Evolutionary conservation across 35 echinoderm and acorn worm genomes (phyloP).

Genomic region (Ophioderma brevispina): DNA sequence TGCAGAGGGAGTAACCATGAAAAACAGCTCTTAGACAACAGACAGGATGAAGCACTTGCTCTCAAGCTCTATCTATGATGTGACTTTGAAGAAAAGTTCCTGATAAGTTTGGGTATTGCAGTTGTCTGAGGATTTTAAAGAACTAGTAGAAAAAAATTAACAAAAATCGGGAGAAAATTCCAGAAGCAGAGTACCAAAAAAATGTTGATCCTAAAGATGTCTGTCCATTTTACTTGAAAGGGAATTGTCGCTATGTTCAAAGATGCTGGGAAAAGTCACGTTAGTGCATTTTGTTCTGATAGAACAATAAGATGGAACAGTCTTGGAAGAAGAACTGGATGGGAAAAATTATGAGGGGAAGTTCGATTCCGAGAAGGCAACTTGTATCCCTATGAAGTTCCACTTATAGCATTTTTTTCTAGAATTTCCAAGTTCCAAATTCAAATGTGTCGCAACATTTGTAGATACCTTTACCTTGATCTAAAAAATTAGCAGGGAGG

Average conservation of each 20-base stretch:
- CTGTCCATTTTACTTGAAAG: constrained; percentile 56
- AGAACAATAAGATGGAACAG: not conserved
- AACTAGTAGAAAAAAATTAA: not conserved
- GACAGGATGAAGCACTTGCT: constrained; percentile 69
- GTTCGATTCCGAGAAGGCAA: constrained; percentile 53
- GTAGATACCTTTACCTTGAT: constrained; percentile 38
- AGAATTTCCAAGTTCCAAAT: constrained; percentile 43
- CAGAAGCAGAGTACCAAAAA: not conserved
- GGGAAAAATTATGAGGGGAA: constrained; percentile 53
- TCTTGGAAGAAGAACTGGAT: not conserved
- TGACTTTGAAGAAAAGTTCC: too few species aligned
- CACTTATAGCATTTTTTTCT: constrained; percentile 51
- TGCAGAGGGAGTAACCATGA: not conserved
- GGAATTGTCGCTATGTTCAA: constrained; percentile 50
- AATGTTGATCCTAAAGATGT: constrained; percentile 15
- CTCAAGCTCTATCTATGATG: constrained; percentile 72
- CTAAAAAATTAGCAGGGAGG: constrained; percentile 18
- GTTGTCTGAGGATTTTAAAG: constrained; percentile 54
- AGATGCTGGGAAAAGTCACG: constrained; percentile 38
- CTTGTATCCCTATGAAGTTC: constrained; percentile 52
- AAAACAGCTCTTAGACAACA: constrained; percentile 38
- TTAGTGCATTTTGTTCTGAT: not conserved
- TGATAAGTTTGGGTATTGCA: too few species aligned
- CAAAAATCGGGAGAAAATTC: too few species aligned
- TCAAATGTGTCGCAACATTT: constrained; percentile 51